These are phyloP conservation scores for Oncorhynchus tshawytscha DNA, from an alignment of 2,113 vertebrate species.

Conservation along the genomic window DNA sequence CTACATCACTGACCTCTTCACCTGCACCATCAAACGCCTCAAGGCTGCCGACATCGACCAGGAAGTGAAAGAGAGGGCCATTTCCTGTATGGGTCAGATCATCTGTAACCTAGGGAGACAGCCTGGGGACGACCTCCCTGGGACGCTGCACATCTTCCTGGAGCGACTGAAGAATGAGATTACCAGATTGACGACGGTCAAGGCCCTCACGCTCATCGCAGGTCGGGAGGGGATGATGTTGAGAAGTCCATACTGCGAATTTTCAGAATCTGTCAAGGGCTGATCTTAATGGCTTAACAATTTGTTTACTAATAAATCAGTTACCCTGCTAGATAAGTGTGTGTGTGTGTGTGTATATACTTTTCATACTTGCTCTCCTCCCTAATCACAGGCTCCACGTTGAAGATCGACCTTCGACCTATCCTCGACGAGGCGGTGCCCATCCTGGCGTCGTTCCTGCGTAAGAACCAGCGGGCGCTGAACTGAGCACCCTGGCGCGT, in stretches of 20 bases:
- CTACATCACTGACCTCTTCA: conserved; percentile 94
- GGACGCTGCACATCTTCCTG: conserved; percentile 94
- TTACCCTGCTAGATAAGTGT: too few species aligned
- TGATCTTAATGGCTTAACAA: too few species aligned
- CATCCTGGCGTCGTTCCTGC: conserved; percentile 95
- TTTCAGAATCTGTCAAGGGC: too few species aligned
- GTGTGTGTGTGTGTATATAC: too few species aligned
- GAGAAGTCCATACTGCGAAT: too few species aligned
- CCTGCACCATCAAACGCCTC: conserved; percentile 92
- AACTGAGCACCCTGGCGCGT: conserved; percentile 80
- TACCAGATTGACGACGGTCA: conserved; percentile 92
- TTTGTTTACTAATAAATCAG: too few species aligned
- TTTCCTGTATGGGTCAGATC: conserved; percentile 98
- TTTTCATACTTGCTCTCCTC: too few species aligned
- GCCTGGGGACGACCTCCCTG: conserved; percentile 86
- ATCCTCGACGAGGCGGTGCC: conserved; percentile 93
- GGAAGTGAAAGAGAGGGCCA: conserved; percentile 97
- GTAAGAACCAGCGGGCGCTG: conserved; percentile 88
- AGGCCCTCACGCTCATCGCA: conserved; percentile 93
- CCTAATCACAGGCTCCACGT: conserved; percentile 90
- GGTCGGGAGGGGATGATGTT: conserved; percentile 48
- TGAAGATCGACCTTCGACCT: conserved; percentile 93
- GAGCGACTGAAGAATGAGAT: conserved; percentile 98
- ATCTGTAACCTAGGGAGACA: conserved; percentile 97
- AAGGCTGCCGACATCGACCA: conserved; percentile 99